Evolutionary conservation across 2,888 invertebrate species (phyloP), one percentile per base, ranked within the genome.

Genomic region (Dyspetes luteomarginatus): DNA sequence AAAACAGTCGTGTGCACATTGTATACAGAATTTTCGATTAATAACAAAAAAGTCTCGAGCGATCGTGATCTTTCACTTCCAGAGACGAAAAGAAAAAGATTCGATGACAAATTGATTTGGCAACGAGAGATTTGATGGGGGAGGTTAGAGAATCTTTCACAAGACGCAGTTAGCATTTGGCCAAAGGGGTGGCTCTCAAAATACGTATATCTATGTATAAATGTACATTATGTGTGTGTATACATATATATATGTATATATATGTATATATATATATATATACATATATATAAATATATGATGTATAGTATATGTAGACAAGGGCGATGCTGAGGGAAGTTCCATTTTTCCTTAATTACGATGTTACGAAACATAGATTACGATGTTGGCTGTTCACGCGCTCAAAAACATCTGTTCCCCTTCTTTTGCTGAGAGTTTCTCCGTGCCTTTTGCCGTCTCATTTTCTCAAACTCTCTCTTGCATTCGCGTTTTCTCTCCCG

Each of bases 321-420:
- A 15, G 36, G 4, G 30, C 12, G 60, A 17, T 19, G 17, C 19
- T 60, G 65, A 26, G 52, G 30, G 12, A 85, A 84, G 84, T 87
- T 88, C 83, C 86, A 90, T 90, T 90, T 91, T 90, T 89, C 89
- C 89, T 91, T 91, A 91, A 92, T 92, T 92, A 91, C 88, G 89
- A 91, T 91, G 91, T 91, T 90, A 90, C 88, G 90, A 89, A 90
- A 91, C 91, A 91, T 91, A 91, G 91, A 92, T 91, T 91, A 91
- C 88, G 91, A 90, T 90, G 91, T 91, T 89, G 87, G 90, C 86
- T 90, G 60, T 73, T 71, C 73, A 55, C 88, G 86, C 87, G 88
- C 85, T 91, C 91, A 91, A 89, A 91, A 92, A 92, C 92, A 92
- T 92, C 92, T 92, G 92, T 90, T 90, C 89, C 89, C 90, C 90